Percentiles rank a stretch among this genome's conserved stretches.
Evolutionary conservation across 2,888 invertebrate genomes (phyloP).

Genomic region (Metalampra italica): DNA sequence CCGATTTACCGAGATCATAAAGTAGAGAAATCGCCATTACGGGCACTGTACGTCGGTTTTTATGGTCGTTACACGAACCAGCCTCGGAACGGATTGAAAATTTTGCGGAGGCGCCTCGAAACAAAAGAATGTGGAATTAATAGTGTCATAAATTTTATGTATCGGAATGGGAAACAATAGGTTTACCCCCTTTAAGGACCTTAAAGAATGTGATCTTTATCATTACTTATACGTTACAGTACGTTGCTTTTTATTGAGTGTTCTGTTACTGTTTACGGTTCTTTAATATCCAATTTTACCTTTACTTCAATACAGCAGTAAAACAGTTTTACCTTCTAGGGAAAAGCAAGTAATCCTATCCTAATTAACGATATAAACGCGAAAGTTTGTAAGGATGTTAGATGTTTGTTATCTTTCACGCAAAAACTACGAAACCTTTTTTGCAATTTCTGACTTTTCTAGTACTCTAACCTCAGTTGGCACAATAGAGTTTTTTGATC

Average conservation of each 20-base stretch:
- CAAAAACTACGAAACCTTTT: too few relatives aligned
- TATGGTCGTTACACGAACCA: not conserved
- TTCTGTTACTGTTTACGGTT: too few relatives aligned
- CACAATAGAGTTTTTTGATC: too few relatives aligned
- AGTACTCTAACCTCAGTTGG: too few relatives aligned
- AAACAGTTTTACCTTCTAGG: too few relatives aligned
- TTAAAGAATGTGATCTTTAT: not conserved
- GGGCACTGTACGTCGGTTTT: not conserved
- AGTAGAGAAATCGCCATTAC: conserved; percentile 5
- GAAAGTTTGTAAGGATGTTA: too few relatives aligned
- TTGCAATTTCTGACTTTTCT: too few relatives aligned
- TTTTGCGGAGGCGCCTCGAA: not conserved
- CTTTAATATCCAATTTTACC: too few relatives aligned
- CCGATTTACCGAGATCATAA: conserved; percentile 5
- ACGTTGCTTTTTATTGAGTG: not conserved
- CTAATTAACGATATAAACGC: too few relatives aligned
- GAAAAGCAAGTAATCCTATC: too few relatives aligned
- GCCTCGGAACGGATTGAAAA: not conserved
- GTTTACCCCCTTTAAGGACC: not conserved
- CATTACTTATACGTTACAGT: not conserved
- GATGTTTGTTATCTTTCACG: too few relatives aligned
- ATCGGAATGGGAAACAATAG: not conserved
- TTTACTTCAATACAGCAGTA: too few relatives aligned
- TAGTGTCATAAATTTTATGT: not conserved
- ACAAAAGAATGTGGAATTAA: not conserved